Conservation (phyloP, 2,797 vertebrate genomes). For the Anabacerthia variegaticeps region DNA sequence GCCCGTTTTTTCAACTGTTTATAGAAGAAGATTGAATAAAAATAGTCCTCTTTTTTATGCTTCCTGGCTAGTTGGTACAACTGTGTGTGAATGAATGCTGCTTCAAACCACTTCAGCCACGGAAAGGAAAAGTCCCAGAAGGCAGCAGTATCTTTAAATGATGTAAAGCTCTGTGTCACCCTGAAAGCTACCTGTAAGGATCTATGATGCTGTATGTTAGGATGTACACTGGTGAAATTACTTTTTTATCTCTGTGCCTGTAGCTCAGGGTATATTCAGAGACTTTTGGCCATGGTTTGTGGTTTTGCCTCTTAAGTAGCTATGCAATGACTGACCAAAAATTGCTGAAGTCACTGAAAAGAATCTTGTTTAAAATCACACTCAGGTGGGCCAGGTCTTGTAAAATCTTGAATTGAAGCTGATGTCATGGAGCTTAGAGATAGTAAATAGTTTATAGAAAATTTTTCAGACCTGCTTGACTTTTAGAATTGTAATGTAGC, state of each 20-base stretch:
- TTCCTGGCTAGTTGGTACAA: not conserved
- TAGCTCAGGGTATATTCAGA: not conserved
- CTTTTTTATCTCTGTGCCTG: not conserved
- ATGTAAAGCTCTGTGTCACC: not conserved
- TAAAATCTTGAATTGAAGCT: not conserved
- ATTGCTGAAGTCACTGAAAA: not conserved
- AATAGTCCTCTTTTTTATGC: not conserved
- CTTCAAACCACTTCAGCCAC: not conserved
- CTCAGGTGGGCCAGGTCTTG: not conserved
- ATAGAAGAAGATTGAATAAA: not conserved
- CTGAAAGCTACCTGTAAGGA: not conserved
- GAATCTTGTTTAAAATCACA: not conserved
- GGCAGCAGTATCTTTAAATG: not conserved
- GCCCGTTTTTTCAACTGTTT: not conserved
- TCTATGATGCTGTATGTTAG: not conserved
- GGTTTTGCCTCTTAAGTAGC: not conserved
- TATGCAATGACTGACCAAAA: not conserved
- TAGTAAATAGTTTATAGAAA: not conserved
- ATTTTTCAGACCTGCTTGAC: not conserved
- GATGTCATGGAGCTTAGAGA: not conserved
- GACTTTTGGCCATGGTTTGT: not conserved
- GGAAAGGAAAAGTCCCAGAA: not conserved
- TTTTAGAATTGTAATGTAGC: not conserved
- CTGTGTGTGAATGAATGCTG: not conserved
- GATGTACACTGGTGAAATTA: not conserved